Percentiles rank a stretch among this genome's conserved stretches.
Conservation (phyloP, 2,888 invertebrate genomes). For the Erebia epiphron region DNA sequence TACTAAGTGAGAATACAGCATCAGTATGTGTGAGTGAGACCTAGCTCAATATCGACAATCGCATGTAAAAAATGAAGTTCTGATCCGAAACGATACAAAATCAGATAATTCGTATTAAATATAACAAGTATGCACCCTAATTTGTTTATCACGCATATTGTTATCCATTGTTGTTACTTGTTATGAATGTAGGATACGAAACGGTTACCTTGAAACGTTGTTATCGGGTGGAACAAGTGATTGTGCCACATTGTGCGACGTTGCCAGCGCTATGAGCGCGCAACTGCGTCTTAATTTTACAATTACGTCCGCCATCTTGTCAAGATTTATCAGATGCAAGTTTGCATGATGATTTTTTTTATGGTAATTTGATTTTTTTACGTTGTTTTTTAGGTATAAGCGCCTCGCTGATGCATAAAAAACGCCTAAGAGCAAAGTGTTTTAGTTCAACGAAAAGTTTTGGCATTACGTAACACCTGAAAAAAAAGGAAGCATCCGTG, state of each 20-base stretch:
- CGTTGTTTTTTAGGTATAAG: slow-evolving; percentile 10
- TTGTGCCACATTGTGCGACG: slow-evolving; percentile 77
- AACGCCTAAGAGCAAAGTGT: not conserved
- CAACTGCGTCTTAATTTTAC: slow-evolving; percentile 77
- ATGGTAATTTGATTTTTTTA: slow-evolving; percentile 37
- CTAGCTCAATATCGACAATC: not conserved
- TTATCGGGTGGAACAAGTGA: slow-evolving; percentile 72
- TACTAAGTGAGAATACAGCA: not conserved
- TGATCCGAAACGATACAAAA: slow-evolving; percentile 12
- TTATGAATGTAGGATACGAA: slow-evolving; percentile 66
- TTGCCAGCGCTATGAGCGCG: slow-evolving; percentile 72
- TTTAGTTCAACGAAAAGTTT: not conserved
- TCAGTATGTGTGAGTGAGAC: not conserved
- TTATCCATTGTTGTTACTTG: slow-evolving; percentile 74
- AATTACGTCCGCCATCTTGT: slow-evolving; percentile 71
- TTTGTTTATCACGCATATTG: slow-evolving; percentile 42
- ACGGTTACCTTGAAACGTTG: slow-evolving; percentile 76
- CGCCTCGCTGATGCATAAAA: not conserved
- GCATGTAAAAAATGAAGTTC: slow-evolving; percentile 7
- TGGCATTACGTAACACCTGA: slow-evolving; percentile 48
- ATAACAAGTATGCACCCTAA: slow-evolving; percentile 19
- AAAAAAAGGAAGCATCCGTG: slow-evolving; percentile 50
- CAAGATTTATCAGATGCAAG: slow-evolving; percentile 64
- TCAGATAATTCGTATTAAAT: not conserved
- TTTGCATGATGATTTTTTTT: slow-evolving; percentile 47